phyloP scores from a whole-genome alignment of 2,888 invertebrate species.

The Stramonita haemastoma region DNA sequence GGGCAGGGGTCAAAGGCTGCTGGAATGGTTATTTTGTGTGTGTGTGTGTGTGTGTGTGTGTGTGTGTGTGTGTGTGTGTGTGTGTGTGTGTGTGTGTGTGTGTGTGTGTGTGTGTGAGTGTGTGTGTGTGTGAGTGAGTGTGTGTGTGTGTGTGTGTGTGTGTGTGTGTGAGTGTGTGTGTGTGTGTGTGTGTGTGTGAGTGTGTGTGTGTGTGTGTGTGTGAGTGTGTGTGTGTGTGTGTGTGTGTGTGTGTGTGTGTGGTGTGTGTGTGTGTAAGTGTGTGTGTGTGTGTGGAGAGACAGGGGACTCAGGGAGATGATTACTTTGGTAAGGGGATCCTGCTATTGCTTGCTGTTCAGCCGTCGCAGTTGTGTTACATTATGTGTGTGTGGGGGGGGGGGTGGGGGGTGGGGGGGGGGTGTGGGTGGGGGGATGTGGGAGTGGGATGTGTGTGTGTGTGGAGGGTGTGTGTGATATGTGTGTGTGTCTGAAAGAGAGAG shows the following conservation, averaged over 20 bases:
- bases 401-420: too few species aligned
- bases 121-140: constrained; percentile 14
- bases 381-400: too few species aligned
- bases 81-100: constrained; percentile 33
- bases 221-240: constrained; percentile 8
- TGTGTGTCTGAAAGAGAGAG: too few species aligned
- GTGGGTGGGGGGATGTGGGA: too few species aligned
- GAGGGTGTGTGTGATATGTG: too few species aligned
- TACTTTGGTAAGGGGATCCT: too few species aligned
- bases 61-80: background rate
- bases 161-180: background rate
- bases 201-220: background rate
- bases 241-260: background rate
- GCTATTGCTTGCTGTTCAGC: too few species aligned
- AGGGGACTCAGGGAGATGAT: too few species aligned
- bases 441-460: too few species aligned
- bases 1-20: too few species aligned
- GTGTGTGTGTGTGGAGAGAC: background rate
- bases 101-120: constrained; percentile 20
- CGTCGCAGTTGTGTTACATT: too few species aligned
- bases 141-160: constrained; percentile 30
- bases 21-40: background rate
- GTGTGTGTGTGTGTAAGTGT: background rate
- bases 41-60: constrained; percentile 18
- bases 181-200: background rate